phyloP scores from a whole-genome alignment of 2,113 vertebrate genomes.

The Ardeotis arabs region DNA sequence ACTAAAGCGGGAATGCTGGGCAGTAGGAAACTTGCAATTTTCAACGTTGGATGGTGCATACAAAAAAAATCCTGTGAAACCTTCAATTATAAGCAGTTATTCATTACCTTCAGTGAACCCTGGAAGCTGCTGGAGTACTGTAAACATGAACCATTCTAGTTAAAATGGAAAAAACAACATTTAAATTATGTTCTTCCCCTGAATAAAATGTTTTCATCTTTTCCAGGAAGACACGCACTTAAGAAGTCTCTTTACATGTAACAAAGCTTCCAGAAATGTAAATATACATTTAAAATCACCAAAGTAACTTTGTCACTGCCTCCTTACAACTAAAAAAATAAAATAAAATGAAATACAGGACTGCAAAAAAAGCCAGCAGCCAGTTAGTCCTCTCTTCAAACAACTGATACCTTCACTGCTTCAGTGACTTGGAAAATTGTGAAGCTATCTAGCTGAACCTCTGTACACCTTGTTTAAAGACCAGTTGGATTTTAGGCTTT shows the following conservation, averaged over 20 bases:
- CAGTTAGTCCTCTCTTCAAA: conserved; percentile 12
- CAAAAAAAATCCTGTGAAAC: neutral
- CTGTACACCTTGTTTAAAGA: neutral
- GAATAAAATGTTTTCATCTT: neutral
- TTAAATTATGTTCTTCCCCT: neutral
- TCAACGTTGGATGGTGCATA: neutral
- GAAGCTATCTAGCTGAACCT: conserved; percentile 16
- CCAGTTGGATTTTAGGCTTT: conserved; percentile 15
- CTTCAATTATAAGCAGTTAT: neutral
- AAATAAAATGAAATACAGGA: neutral
- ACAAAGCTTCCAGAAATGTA: neutral
- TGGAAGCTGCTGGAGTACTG: neutral
- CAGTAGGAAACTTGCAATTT: conserved; percentile 3
- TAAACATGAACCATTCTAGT: neutral
- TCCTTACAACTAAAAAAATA: neutral
- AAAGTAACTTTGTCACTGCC: neutral
- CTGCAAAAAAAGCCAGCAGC: neutral
- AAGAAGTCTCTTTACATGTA: neutral
- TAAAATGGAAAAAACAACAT: neutral
- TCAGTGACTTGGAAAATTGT: conserved; percentile 58
- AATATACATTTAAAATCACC: neutral
- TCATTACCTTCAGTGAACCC: neutral
- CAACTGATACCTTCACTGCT: neutral
- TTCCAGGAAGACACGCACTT: neutral
- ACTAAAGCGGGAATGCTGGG: neutral